phyloP scores from a whole-genome alignment of 2,113 vertebrate species.

The Labeo catla region DNA sequence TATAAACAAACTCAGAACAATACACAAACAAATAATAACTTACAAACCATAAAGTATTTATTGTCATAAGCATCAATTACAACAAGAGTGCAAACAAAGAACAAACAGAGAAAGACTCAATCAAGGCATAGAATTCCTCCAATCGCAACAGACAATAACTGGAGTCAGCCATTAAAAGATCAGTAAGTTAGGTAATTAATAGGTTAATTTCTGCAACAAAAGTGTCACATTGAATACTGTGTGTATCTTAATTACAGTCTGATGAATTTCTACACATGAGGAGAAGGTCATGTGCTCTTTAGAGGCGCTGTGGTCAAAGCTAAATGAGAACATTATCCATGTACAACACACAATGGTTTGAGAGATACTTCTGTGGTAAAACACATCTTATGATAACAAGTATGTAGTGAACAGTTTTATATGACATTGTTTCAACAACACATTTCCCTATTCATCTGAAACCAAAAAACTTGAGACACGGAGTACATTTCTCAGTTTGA shows the following conservation, averaged over 20 bases:
- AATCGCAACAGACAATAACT: too few relatives aligned
- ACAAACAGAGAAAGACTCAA: background rate
- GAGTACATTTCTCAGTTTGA: too few relatives aligned
- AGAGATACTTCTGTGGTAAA: background rate
- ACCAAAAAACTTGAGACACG: too few relatives aligned
- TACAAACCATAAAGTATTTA: background rate
- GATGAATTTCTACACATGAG: too few relatives aligned
- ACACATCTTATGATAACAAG: background rate
- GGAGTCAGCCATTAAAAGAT: too few relatives aligned
- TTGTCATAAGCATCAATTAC: background rate
- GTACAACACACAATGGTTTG: background rate
- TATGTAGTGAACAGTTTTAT: background rate
- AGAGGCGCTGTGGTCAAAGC: too few relatives aligned
- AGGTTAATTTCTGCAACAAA: too few relatives aligned
- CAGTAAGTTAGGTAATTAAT: too few relatives aligned
- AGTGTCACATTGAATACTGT: too few relatives aligned
- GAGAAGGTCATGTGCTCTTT: too few relatives aligned
- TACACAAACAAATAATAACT: background rate
- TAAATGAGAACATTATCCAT: too few relatives aligned
- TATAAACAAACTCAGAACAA: background rate
- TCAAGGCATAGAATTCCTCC: background rate
- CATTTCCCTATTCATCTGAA: background rate
- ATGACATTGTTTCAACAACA: background rate
- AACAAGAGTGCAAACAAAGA: background rate
- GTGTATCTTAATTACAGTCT: too few relatives aligned